phyloP scores from a whole-genome alignment of 2,113 vertebrate genomes.

The Prionailurus viverrinus region DNA sequence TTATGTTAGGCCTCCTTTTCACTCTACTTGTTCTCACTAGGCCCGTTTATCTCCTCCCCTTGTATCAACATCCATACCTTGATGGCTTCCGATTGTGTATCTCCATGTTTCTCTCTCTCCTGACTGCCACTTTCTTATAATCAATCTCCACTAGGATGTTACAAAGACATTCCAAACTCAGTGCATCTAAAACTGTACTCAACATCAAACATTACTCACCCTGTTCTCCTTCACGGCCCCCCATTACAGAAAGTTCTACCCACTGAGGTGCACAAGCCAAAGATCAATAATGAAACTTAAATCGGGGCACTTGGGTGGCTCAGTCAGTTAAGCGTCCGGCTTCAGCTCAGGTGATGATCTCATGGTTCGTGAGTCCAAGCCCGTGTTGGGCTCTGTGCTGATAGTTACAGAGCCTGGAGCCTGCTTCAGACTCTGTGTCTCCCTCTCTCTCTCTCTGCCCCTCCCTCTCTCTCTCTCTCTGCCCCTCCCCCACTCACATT shows the following conservation, averaged over 20 bases:
- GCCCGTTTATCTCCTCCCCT: not conserved
- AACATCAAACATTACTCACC: not conserved
- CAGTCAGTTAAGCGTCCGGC: too few species aligned
- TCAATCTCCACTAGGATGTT: not conserved
- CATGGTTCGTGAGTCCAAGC: too few species aligned
- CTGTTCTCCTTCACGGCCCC: not conserved
- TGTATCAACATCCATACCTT: not conserved
- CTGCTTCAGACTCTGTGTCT: too few species aligned
- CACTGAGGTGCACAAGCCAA: not conserved
- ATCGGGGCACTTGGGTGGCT: too few species aligned
- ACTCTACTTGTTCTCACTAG: not conserved
- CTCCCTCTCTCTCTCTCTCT: too few species aligned
- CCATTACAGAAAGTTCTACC: not conserved
- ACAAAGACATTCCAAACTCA: conserved; percentile 8
- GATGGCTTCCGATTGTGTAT: not conserved
- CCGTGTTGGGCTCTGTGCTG: too few species aligned
- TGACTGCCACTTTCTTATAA: not conserved
- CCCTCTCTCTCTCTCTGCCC: too few species aligned
- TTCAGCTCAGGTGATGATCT: too few species aligned
- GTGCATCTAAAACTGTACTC: not conserved
- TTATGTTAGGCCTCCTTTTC: not conserved
- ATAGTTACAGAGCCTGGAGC: too few species aligned
- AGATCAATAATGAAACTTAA: not conserved
- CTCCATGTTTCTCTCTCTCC: not conserved
- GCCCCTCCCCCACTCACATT: too few species aligned